A percentile compares a stretch with the other conserved stretches of the same genome.
These are phyloP conservation scores for Dicrostonyx torquatus DNA, from an alignment of 2,797 vertebrate species.

Conservation along the genomic window DNA sequence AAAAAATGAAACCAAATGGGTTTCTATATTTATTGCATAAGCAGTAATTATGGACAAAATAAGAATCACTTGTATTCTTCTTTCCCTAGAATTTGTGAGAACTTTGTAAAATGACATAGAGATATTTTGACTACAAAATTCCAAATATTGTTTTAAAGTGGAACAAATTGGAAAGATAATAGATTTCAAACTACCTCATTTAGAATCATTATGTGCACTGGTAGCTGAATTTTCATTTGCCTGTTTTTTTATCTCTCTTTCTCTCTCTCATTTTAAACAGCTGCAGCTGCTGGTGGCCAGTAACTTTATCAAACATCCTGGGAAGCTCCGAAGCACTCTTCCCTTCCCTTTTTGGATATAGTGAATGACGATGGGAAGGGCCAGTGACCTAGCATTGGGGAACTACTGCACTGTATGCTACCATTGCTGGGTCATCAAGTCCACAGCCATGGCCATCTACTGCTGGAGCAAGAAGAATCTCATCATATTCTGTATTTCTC, in stretches of 20 bases:
- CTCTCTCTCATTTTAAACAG: constrained; percentile 47
- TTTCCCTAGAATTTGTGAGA: neutral
- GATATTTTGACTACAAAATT: constrained; percentile 10
- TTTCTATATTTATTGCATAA: constrained; percentile 28
- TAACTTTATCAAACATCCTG: neutral
- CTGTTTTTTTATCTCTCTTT: neutral
- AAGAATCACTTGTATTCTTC: neutral
- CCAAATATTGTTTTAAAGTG: neutral
- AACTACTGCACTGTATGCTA: neutral
- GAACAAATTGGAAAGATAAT: neutral
- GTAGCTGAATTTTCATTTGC: constrained; percentile 8
- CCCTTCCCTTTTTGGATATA: neutral
- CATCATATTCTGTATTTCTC: neutral
- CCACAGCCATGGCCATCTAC: neutral
- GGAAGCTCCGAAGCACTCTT: neutral
- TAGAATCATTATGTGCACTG: neutral
- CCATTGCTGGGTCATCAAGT: neutral
- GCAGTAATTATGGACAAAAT: neutral
- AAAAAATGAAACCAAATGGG: neutral
- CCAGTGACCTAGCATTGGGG: neutral
- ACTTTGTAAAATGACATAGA: constrained; percentile 3
- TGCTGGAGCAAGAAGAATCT: neutral
- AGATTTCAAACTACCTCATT: neutral
- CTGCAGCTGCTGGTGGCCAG: constrained; percentile 77
- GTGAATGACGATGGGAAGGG: neutral